Base-by-base conservation (phyloP, 2,797 vertebrate genomes). In the Leptatherina wallacei region DNA sequence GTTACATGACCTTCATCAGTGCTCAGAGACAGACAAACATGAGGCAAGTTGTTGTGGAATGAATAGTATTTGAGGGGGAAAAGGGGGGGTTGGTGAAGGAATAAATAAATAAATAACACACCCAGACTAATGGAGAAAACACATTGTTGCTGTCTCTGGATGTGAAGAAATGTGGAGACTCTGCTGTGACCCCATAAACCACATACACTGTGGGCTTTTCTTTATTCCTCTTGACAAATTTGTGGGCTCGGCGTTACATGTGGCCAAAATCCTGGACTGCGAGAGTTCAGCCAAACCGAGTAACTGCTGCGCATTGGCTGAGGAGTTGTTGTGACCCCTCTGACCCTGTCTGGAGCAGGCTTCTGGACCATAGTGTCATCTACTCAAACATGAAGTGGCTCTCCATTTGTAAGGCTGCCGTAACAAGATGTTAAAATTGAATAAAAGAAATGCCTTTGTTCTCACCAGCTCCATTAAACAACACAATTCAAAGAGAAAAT, bases 201-300 rank as follows among this genome's bases (percentile, higher is more conserved):
- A 30, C 86, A 84, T 83, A 80, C 77, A 84, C 67, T 75, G 57
- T 65, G 71, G 84, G 57, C 63, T 61, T 84, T 77, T 86, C 63
- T 74, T 69, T 81, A 77, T 80, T 90, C 75, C 65, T 84, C 77
- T 82, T 92, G 90, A 94, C 90, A 92, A 92, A 93, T 92, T 72
- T 90, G 89, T 87, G 87, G 90, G 77, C 65, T 82, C 69, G 44
- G 60, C 59, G 35, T 86, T 81, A 74, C n/a, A 44, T 71, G 73
- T 67, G 80, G 85, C 83, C 88, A 88, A 89, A 61, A 82, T 81
- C 80, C 70, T 85, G 78, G 83, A 92, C 88, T 81, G 69, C 36
- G 61, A 88, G 82, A 91, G 83, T 89, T 82, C 82, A 93, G 92
- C 93, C 94, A 95, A 94, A 92, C 89, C 89, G 88, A 90, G 92